Evolutionary conservation across 1,140 invertebrate species (phyloP).

Genomic region (Microplitis mediator): DNA sequence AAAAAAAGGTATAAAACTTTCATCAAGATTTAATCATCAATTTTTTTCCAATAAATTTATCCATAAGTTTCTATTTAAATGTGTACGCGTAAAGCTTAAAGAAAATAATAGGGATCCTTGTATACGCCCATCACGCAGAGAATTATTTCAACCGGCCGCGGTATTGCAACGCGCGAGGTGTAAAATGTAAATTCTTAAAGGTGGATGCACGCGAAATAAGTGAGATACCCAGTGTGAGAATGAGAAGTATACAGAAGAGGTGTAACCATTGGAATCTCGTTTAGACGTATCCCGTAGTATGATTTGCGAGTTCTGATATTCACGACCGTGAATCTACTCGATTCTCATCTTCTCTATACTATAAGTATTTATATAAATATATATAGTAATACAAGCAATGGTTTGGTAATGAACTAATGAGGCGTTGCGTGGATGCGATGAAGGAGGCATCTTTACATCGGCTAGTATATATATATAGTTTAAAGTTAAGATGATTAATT

Average conservation of each 20-base stretch:
- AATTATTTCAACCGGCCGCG: slow-evolving; percentile 14
- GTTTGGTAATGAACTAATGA: slow-evolving; percentile 41
- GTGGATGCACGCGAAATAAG: slow-evolving; percentile 16
- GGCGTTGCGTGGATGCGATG: slow-evolving; percentile 24
- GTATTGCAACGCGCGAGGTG: not conserved
- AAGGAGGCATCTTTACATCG: slow-evolving; percentile 26
- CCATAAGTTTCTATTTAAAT: slow-evolving; percentile 3
- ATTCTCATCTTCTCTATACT: slow-evolving; percentile 1
- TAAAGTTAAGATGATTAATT: slow-evolving; percentile 15
- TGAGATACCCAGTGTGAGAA: not conserved
- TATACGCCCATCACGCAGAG: slow-evolving; percentile 16
- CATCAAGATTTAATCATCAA: not conserved
- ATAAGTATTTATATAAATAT: not conserved
- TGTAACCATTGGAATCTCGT: slow-evolving; percentile 35
- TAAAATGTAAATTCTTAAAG: slow-evolving; percentile 28
- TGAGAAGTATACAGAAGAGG: slow-evolving; percentile 9
- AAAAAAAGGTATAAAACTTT: not conserved
- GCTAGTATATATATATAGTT: not conserved
- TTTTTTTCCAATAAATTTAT: slow-evolving; percentile 8
- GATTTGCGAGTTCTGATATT: slow-evolving; percentile 32
- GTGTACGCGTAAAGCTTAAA: not conserved
- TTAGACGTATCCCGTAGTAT: slow-evolving; percentile 29
- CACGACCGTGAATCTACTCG: slow-evolving; percentile 7
- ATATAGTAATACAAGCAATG: slow-evolving; percentile 12
- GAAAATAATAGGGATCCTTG: slow-evolving; percentile 17